Evolutionary conservation across 2,888 invertebrate genomes (phyloP).

Genomic region (Drosophila leonis): DNA sequence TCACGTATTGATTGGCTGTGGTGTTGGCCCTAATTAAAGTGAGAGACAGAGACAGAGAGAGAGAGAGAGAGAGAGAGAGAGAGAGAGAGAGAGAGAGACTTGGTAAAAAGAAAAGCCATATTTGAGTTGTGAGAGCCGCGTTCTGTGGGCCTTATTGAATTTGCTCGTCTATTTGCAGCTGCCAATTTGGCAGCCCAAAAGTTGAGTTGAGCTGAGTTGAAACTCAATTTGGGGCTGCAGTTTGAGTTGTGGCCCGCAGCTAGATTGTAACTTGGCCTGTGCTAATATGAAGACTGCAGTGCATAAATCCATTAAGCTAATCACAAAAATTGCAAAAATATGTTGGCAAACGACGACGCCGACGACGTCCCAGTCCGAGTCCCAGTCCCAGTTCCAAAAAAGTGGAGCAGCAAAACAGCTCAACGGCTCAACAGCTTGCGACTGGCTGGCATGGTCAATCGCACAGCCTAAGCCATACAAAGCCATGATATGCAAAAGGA

Average conservation of each 20-base stretch:
- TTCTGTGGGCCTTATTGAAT: conserved; percentile 41
- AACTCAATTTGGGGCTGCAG: conserved; percentile 50
- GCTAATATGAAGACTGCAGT: conserved; percentile 60
- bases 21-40: conserved; percentile 48
- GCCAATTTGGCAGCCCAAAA: conserved; percentile 56
- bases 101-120: conserved; percentile 21
- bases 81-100: conserved; percentile 5
- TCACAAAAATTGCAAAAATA: conserved; percentile 65
- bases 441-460: conserved; percentile 45
- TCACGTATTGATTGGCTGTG: conserved; percentile 24
- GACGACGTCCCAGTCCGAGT: background rate
- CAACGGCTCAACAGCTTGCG: background rate
- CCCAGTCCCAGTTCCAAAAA: conserved; percentile 4
- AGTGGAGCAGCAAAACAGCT: conserved; percentile 7
- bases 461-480: conserved; percentile 39
- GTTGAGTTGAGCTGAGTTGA: conserved; percentile 39
- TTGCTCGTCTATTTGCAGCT: conserved; percentile 48
- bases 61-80: background rate
- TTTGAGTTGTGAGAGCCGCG: conserved; percentile 9
- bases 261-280: conserved; percentile 19
- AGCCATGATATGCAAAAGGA: conserved; percentile 50
- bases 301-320: conserved; percentile 71
- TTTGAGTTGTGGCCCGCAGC: conserved; percentile 10
- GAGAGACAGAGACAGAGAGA: too few relatives aligned
- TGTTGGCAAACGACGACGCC: conserved; percentile 44